Evolutionary conservation across 2,888 invertebrate species (phyloP), one percentile per base, ranked within the genome.

Genomic region (Amiota minor): DNA sequence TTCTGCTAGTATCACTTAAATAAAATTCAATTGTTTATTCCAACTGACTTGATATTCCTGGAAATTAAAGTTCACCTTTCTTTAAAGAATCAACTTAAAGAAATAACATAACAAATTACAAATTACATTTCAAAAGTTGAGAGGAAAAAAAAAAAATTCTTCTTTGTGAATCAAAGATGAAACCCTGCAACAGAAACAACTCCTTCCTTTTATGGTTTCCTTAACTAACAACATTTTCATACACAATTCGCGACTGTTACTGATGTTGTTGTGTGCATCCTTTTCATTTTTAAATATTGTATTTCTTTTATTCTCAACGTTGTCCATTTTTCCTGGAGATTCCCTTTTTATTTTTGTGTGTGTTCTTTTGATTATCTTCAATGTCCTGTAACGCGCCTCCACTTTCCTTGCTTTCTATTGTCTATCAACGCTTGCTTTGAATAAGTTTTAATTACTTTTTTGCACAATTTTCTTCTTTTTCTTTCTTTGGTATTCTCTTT

Each of bases 361-460:
- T 45, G 9, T 62, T 62, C 14, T 35, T 23, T 35, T 45, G 14
- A 14, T 10, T 53, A n/a, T n/a, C 16, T 16, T 14, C 16, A 16
- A 53, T 9, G 23, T 59, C 20, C 20, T n/a, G 20, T 6, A 12
- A 14, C 1, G 35, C 62, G 35, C 45, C 23, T 35, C 23, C 9
- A 14, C 35, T 35, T 14, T 35, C 35, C 11, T 2, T 11, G 2
- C 3, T 12, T 62, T 14, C 23, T 11, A 11, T 55, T 46, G 71
- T 61, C 35, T 35, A 6, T 35, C 71, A 70, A 64, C 45, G 45
- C 2, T 1, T 6, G 35, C 35, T 35, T 35, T 79, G 80, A 80
- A 78, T 79, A 78, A 78, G 80, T 83, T 84, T 85, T 85, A 85
- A 85, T 83, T 83, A 79, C 85, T 79, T 79, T 79, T 80, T 77